Conservation (phyloP, 2,888 invertebrate species). For the Acronicta leporina region DNA sequence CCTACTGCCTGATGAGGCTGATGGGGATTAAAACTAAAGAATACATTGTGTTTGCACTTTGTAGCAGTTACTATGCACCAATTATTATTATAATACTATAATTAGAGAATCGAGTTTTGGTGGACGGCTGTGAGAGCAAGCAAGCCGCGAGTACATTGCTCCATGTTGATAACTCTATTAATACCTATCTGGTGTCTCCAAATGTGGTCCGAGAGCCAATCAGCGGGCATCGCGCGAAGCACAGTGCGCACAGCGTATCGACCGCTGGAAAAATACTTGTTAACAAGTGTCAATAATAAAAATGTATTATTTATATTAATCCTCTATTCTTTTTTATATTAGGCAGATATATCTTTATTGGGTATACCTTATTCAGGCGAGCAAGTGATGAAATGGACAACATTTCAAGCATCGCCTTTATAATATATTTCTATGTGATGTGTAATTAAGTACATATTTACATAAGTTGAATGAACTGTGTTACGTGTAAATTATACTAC, state of each 20-base stretch:
- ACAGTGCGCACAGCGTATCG: constrained; percentile 51
- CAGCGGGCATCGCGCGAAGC: constrained; percentile 50
- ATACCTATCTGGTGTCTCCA: constrained; percentile 77
- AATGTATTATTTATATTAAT: too few relatives aligned
- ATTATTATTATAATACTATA: neutral
- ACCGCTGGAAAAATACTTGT: constrained; percentile 31
- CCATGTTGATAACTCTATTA: constrained; percentile 83
- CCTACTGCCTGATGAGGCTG: too few relatives aligned
- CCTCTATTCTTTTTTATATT: too few relatives aligned
- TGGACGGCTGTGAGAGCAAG: constrained; percentile 33
- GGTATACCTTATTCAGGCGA: neutral
- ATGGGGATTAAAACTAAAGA: too few relatives aligned
- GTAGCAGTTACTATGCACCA: neutral
- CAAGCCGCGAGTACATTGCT: constrained; percentile 75
- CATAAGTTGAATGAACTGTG: too few relatives aligned
- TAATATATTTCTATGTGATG: too few relatives aligned
- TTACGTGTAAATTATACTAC: too few relatives aligned
- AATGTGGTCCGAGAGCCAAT: constrained; percentile 70
- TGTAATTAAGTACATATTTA: too few relatives aligned
- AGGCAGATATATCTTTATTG: too few relatives aligned
- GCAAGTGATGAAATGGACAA: too few relatives aligned
- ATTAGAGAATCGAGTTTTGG: constrained; percentile 17
- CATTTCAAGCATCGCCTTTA: too few relatives aligned
- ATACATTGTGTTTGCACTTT: too few relatives aligned
- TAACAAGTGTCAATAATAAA: neutral